phyloP scores from a whole-genome alignment of 2,888 invertebrate genomes.

The Zootermopsis nevadensis region DNA sequence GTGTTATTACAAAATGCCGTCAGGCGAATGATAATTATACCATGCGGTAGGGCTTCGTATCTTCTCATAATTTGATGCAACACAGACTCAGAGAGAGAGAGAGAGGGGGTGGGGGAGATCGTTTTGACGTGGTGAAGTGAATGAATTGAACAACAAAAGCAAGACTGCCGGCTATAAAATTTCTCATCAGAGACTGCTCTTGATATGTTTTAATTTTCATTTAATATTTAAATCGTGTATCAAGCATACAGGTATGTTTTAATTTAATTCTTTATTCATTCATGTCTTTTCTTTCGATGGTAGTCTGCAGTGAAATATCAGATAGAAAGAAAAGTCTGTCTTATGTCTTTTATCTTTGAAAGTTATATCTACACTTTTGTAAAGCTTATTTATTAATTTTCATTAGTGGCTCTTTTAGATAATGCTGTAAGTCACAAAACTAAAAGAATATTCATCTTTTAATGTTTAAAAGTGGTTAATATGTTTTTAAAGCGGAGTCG shows the following conservation, averaged over 20 bases:
- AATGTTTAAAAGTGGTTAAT: no score
- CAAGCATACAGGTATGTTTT: not conserved
- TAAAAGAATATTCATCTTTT: no score
- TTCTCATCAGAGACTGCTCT: conserved; percentile 25
- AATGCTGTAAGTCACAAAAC: no score
- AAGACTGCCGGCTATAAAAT: conserved; percentile 19
- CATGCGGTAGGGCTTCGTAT: conserved; percentile 34
- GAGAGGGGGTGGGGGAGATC: not conserved
- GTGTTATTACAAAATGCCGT: conserved; percentile 38
- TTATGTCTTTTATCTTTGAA: no score
- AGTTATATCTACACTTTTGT: no score
- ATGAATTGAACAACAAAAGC: conserved; percentile 30
- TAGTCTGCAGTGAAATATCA: not conserved
- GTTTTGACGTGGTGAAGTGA: conserved; percentile 27
- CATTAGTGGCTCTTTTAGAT: no score
- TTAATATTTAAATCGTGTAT: conserved; percentile 30
- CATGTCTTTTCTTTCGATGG: not conserved
- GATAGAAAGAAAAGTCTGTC: not conserved
- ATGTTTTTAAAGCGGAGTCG: no score
- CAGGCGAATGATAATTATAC: conserved; percentile 40
- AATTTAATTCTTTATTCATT: not conserved
- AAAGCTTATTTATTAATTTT: not conserved
- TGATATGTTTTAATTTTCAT: conserved; percentile 24
- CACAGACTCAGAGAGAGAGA: not conserved
- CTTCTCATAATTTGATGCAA: conserved; percentile 42